phyloP scores from a whole-genome alignment of 2,797 vertebrate species.

The Ambastaia sidthimunki region DNA sequence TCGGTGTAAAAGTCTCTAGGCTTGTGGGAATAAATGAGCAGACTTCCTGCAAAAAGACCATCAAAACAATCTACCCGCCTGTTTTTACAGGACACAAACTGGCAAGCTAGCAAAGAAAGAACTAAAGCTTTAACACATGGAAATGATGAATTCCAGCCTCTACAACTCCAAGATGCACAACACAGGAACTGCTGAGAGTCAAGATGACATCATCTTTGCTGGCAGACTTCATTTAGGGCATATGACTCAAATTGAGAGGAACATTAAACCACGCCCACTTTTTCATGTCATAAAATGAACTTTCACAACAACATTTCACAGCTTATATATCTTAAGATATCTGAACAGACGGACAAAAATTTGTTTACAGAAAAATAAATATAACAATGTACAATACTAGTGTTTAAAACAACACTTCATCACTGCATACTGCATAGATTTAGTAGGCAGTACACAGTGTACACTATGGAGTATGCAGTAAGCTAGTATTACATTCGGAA shows the following conservation, averaged over 20 bases:
- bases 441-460: neutral
- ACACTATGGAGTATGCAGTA: neutral
- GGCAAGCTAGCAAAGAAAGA: neutral
- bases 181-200: neutral
- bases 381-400: neutral
- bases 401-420: too few relatives aligned
- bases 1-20: neutral
- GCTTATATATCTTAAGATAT: too few relatives aligned
- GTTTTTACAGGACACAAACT: neutral
- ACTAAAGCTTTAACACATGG: neutral
- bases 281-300: neutral
- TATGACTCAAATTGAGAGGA: constrained; percentile 16
- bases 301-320: neutral
- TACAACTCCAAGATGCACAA: neutral
- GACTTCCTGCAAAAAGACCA: neutral
- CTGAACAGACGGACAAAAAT: neutral
- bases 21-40: neutral
- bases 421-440: neutral
- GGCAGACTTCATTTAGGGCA: neutral
- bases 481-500: too few relatives aligned
- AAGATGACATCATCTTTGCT: constrained; percentile 4
- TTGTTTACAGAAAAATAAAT: neutral
- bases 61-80: neutral
- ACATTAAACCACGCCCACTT: neutral
- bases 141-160: neutral